phyloP scores from a whole-genome alignment of 1,140 invertebrate genomes.

The Microplitis mediator region DNA sequence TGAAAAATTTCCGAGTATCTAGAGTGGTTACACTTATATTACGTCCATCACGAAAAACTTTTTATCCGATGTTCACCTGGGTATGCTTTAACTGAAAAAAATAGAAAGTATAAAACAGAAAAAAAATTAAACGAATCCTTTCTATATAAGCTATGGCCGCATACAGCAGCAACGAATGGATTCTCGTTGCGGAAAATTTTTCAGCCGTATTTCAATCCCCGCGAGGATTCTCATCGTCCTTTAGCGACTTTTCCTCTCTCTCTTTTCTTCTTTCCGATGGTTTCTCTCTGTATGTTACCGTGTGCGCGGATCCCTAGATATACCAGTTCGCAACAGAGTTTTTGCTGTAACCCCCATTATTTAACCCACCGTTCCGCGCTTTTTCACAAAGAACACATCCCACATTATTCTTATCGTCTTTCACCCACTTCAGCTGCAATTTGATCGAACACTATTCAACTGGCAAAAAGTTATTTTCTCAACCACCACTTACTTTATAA shows the following conservation, averaged over 20 bases:
- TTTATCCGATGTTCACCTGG: conserved; percentile 12
- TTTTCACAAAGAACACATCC: not conserved
- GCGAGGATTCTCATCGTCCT: conserved; percentile 11
- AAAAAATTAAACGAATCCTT: conserved; percentile 6
- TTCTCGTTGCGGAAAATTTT: conserved; percentile 20
- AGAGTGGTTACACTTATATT: not conserved
- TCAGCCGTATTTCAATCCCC: conserved; percentile 17
- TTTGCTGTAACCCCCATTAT: conserved; percentile 8
- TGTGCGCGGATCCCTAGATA: not conserved
- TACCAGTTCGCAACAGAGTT: not conserved
- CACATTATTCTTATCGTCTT: not conserved
- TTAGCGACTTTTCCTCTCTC: not conserved
- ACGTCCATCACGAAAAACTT: not conserved
- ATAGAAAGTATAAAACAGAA: not conserved
- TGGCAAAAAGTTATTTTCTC: not conserved
- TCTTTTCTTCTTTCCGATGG: not conserved
- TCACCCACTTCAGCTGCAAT: not conserved
- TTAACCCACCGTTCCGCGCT: not conserved
- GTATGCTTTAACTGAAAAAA: not conserved
- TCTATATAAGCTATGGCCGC: conserved; percentile 2
- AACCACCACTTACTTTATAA: not conserved
- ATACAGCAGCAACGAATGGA: conserved; percentile 5
- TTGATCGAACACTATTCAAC: not conserved
- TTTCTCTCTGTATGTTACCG: not conserved
- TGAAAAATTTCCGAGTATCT: not conserved